Base-by-base conservation (phyloP, 2,888 invertebrate genomes). In the Phaonia tiefii region DNA sequence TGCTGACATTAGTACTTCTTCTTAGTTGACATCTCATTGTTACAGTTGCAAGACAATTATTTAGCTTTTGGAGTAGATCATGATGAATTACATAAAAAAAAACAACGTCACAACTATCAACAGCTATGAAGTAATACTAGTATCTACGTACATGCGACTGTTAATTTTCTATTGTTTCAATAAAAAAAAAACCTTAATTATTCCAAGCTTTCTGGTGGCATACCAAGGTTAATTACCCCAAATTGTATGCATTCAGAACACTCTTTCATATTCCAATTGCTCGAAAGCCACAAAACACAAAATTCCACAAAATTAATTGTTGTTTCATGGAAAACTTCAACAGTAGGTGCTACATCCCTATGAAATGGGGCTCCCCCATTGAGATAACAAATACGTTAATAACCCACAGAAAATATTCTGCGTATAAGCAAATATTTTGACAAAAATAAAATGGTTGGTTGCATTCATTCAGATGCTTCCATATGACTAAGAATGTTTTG, bases 141-240 rank as follows among this genome's bases (percentile, higher is more conserved):
- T 31, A 31, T 31, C 4, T 31, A 5, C 8, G 31, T 31, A 31
- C 31, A 5, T 31, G 31, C 31, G 31, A 31, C 3, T 31, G 44
- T 51, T 20, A 20, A 51, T 20, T 63, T 39, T 63, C 42, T 39
- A 63, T 63, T 60, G 60, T 60, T 42, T 63, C 42, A 60, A 72
- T n/a, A 25, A 56, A 56, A n/a, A n/a, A n/a, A 46, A 13, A 56
- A 66, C 63, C 44, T 67, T 65, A 26, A 49, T 56, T 69, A 73
- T 31, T 66, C 58, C 26, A 44, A 54, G 58, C 46, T 74, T 67
- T 54, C 39, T 72, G 63, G 56, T 74, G 70, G 49, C 39, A 60
- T 46, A 13, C 17, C 80, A 81, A 81, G 80, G 80, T 81, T 78
- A 78, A 78, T 78, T 77, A 72, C 46, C 63, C 37, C n/a, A 4